phyloP scores from a whole-genome alignment of 2,113 vertebrate genomes.

The Microcebus griseorufus region DNA sequence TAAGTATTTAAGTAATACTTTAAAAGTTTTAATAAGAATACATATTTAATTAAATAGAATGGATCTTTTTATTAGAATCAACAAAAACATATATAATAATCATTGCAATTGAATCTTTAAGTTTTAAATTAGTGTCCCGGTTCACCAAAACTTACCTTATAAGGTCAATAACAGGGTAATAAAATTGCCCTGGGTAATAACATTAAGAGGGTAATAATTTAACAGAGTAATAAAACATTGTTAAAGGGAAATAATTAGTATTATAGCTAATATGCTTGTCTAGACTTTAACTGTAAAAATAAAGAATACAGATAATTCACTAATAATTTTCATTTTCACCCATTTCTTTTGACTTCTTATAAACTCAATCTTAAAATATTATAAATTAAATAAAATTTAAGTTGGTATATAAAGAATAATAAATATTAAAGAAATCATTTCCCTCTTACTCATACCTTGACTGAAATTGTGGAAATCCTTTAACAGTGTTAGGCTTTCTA shows the following conservation, averaged over 20 bases:
- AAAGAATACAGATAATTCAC: not conserved
- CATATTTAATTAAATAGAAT: not conserved
- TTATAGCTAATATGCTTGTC: not conserved
- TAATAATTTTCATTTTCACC: not conserved
- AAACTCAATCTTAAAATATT: not conserved
- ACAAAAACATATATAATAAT: not conserved
- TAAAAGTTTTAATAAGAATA: not conserved
- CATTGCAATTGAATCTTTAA: not conserved
- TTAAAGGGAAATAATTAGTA: not conserved
- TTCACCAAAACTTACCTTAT: not conserved
- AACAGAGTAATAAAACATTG: not conserved
- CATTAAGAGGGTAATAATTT: not conserved
- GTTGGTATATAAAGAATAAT: not conserved
- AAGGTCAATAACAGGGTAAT: not conserved
- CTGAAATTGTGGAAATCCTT: not conserved
- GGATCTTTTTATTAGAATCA: not conserved
- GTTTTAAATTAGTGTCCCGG: not conserved
- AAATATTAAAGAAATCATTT: not conserved
- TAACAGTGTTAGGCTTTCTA: not conserved
- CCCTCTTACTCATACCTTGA: slow-evolving; percentile 8
- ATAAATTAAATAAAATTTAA: not conserved
- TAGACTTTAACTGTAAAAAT: not conserved
- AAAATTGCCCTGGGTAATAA: not conserved
- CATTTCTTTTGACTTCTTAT: not conserved
- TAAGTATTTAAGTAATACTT: not conserved